Evolutionary conservation across 2,888 invertebrate species (phyloP).

Genomic region (Seira musarum): DNA sequence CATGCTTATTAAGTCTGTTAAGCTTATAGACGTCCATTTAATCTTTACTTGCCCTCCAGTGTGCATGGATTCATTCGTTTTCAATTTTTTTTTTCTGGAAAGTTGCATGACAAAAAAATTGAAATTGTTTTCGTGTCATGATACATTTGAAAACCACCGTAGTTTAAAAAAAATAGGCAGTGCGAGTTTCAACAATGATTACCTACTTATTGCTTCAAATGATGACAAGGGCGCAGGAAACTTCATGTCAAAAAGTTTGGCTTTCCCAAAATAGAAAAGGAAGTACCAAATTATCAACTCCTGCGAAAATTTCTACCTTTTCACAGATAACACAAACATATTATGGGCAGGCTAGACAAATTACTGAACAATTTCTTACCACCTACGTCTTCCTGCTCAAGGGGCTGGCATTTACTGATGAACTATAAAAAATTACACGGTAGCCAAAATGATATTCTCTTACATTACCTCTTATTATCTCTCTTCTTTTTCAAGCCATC

Average conservation of each 20-base stretch:
- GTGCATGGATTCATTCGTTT: too few relatives aligned
- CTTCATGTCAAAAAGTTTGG: constrained; percentile 65
- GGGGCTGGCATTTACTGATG: not conserved
- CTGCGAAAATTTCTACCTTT: constrained; percentile 68
- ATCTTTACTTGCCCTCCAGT: too few relatives aligned
- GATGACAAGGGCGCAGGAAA: constrained; percentile 66
- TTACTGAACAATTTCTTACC: constrained; percentile 40
- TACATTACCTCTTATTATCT: constrained; percentile 1
- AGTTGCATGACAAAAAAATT: not conserved
- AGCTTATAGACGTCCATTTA: too few relatives aligned
- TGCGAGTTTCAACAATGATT: constrained; percentile 20
- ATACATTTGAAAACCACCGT: not conserved
- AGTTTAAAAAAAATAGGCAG: not conserved
- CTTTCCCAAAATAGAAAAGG: constrained; percentile 67
- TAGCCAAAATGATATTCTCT: not conserved
- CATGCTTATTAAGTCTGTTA: too few relatives aligned
- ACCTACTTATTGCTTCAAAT: constrained; percentile 19
- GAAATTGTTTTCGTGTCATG: not conserved
- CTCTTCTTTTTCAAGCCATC: not conserved
- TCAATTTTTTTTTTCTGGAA: not conserved
- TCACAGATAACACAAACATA: constrained; percentile 60
- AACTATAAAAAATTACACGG: not conserved
- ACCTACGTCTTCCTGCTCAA: constrained; percentile 23
- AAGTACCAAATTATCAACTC: constrained; percentile 69
- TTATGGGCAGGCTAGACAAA: constrained; percentile 52